phyloP scores from a whole-genome alignment of 2,797 vertebrate species.

The Xiphorhynchus erythropygius region DNA sequence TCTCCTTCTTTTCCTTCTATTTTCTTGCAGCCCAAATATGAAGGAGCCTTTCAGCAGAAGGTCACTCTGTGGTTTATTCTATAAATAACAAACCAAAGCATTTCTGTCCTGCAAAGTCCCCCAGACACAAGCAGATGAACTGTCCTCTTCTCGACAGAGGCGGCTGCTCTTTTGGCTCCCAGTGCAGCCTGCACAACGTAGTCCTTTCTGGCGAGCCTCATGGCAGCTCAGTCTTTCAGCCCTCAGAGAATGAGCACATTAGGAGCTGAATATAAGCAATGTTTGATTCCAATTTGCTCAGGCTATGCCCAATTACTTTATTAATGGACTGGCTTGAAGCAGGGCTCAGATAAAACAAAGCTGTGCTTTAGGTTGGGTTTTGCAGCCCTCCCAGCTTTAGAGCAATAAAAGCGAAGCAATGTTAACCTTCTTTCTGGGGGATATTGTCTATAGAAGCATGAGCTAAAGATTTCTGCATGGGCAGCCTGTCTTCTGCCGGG shows the following conservation, averaged over 20 bases:
- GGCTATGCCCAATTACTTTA: conserved; percentile 19
- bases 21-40: background rate
- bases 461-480: background rate
- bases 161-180: background rate
- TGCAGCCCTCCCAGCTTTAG: background rate
- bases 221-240: background rate
- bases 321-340: conserved; percentile 28
- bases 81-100: background rate
- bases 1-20: background rate
- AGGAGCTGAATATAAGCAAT: conserved; percentile 14
- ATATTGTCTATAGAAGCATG: background rate
- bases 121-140: background rate
- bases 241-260: background rate
- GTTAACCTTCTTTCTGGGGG: background rate
- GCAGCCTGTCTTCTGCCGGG: background rate
- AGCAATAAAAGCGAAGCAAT: background rate
- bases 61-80: background rate
- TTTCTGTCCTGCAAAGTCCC: background rate
- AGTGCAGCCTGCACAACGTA: background rate
- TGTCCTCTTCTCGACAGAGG: background rate
- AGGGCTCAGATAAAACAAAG: conserved; percentile 19
- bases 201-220: background rate
- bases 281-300: conserved; percentile 18
- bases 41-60: background rate
- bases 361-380: background rate